These are phyloP conservation scores for Halichoeres trimaculatus DNA, from an alignment of 2,113 vertebrate species.

Conservation along the genomic window DNA sequence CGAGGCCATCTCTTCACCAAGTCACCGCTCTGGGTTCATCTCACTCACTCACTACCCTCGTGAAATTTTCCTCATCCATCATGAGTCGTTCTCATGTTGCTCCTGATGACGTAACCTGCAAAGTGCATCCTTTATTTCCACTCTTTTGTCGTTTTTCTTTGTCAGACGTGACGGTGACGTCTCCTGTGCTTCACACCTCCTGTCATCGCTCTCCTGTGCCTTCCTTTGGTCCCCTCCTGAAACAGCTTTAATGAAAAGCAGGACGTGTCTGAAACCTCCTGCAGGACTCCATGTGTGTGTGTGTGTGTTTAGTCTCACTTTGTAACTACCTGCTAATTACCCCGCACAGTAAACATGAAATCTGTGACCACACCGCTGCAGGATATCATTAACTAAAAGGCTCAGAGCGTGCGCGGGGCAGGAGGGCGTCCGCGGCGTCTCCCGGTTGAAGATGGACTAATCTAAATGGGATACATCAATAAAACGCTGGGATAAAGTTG, in stretches of 20 bases:
- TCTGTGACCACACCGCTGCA: conserved; percentile 81
- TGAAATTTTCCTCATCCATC: conserved; percentile 1
- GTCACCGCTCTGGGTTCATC: conserved; percentile 28
- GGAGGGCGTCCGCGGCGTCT: conserved; percentile 79
- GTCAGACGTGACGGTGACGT: no score
- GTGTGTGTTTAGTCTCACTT: conserved; percentile 11
- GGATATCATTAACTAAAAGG: conserved; percentile 89
- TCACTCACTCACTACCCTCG: background rate
- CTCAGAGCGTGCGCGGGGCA: conserved; percentile 80
- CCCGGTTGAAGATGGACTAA: conserved; percentile 84
- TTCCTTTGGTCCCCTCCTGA: conserved; percentile 37
- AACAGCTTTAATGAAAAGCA: conserved; percentile 28
- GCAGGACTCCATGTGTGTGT: background rate
- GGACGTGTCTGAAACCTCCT: conserved; percentile 27
- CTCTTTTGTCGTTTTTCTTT: no score
- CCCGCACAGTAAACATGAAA: conserved; percentile 79
- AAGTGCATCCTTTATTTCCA: no score
- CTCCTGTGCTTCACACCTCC: background rate
- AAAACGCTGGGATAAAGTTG: conserved; percentile 86
- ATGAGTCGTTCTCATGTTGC: conserved; percentile 13
- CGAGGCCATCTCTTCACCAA: conserved; percentile 4
- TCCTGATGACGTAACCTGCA: conserved; percentile 25
- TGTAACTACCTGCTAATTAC: conserved; percentile 78
- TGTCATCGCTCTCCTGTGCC: background rate
- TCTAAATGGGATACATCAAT: conserved; percentile 88